Percentiles rank a stretch among this genome's conserved stretches.
Evolutionary conservation across 2,888 invertebrate genomes (phyloP).

Genomic region (Hoplodrina ambigua): DNA sequence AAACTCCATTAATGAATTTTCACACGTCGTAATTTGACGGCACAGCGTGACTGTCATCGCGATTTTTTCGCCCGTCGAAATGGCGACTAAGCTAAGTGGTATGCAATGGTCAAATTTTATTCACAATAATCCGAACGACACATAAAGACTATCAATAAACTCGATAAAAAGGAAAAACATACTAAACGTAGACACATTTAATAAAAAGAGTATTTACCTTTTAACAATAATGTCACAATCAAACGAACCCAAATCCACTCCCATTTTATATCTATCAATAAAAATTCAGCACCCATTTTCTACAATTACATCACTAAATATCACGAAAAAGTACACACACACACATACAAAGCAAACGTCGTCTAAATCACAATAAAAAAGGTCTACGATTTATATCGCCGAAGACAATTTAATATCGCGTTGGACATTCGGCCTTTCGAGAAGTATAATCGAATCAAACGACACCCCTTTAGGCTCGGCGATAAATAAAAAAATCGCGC

Average conservation of each 20-base stretch:
- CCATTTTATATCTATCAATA: constrained; percentile 38
- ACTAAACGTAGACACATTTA: constrained; percentile 2
- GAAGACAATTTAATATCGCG: constrained; percentile 72
- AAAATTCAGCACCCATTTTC: constrained; percentile 27
- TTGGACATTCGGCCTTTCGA: constrained; percentile 65
- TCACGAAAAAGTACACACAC: constrained; percentile 20
- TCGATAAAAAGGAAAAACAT: background rate
- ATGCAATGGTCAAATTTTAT: background rate
- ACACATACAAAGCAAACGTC: constrained; percentile 52
- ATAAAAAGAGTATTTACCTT: constrained; percentile 13
- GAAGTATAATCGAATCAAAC: constrained; percentile 76
- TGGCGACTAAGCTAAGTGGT: background rate
- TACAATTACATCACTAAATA: constrained; percentile 36
- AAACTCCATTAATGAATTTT: too few species aligned
- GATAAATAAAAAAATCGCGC: constrained; percentile 79
- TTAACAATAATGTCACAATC: constrained; percentile 16
- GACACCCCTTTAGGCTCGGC: constrained; percentile 75
- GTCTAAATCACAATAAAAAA: constrained; percentile 68
- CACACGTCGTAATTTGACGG: too few species aligned
- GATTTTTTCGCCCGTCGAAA: background rate
- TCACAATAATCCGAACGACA: background rate
- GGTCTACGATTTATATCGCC: constrained; percentile 70
- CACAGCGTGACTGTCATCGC: too few species aligned
- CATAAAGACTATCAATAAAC: background rate
- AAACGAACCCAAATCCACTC: constrained; percentile 26